Base-by-base conservation (phyloP, 1,140 invertebrate species). In the Oreohelix idahoensis region DNA sequence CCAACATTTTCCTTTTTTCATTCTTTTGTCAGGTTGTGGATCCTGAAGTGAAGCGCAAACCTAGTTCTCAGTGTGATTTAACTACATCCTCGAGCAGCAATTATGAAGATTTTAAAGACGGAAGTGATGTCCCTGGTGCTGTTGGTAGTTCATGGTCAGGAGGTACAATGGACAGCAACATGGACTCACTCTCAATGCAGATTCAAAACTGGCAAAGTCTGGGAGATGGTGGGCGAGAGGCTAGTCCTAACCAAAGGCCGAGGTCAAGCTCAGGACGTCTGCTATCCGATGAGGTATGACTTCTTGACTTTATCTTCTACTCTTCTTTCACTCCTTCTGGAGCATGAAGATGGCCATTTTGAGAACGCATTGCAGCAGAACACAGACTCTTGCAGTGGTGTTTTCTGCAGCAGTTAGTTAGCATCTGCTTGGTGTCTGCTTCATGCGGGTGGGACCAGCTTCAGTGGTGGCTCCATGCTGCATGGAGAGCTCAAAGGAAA, bases 241-340 rank as follows among this genome's bases (percentile, higher is more conserved):
- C 80, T n/a, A 82, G 80, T 39, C 80, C 80, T 29, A 82, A 75
- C 51, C 80, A 71, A 4, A 84, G 90, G 70, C 91, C 91, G 2
- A 71, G 90, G 15, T 89, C 91, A 23, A 87, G 86, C 63, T 91
- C 91, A 35, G 91, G 91, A 23, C 83, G 89, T 66, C 85, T 83
- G 15, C 83, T 92, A 0, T 89, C 91, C 26, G 91, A 92, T 84
- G 86, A 91, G 87, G 91, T 91, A 36, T 35, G 76, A n/a, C 23
- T 58, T 23, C 53, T 23, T 45, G 5, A 45, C 42, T 45, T 45
- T 45, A 45, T 45, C 15, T 8, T n/a, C n/a, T n/a, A n/a, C n/a
- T n/a, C n/a, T n/a, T n/a, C n/a, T n/a, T n/a, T n/a, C n/a, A n/a
- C n/a, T n/a, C n/a, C n/a, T n/a, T n/a, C n/a, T n/a, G n/a, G n/a